Conservation (phyloP, 2,888 invertebrate genomes). For the Calameuta idolon region DNA sequence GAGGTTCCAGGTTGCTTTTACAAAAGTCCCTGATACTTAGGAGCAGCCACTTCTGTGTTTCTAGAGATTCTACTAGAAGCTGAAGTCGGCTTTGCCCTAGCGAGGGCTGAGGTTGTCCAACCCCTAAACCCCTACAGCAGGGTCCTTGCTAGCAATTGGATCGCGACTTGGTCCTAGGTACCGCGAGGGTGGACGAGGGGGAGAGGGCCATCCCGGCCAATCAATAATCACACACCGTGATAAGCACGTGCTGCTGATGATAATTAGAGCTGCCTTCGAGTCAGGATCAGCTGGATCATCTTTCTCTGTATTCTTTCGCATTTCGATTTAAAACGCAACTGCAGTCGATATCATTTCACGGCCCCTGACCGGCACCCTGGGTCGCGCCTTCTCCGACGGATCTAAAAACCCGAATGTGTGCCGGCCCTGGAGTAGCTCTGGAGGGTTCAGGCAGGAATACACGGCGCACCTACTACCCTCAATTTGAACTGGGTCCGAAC, state of each 20-base stretch:
- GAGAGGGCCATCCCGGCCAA: conserved; percentile 20
- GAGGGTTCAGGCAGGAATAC: conserved; percentile 30
- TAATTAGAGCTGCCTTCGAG: conserved; percentile 35
- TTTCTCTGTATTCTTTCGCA: too few relatives aligned
- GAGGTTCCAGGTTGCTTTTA: neutral
- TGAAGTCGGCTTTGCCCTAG: neutral
- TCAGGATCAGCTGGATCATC: conserved; percentile 11
- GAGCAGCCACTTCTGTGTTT: neutral
- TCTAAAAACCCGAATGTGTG: neutral
- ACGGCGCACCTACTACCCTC: conserved; percentile 15
- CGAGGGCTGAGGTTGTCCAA: neutral
- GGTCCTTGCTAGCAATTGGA: conserved; percentile 38
- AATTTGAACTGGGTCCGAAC: neutral
- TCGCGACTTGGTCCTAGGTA: conserved; percentile 19
- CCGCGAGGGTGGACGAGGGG: conserved; percentile 7
- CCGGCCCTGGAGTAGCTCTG: neutral
- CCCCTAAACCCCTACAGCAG: neutral
- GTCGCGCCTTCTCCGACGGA: neutral
- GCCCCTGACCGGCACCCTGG: too few relatives aligned
- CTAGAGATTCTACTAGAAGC: neutral
- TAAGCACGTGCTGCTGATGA: conserved; percentile 45
- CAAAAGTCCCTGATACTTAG: neutral
- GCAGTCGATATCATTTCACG: too few relatives aligned
- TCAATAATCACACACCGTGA: conserved; percentile 38
- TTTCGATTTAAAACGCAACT: too few relatives aligned